phyloP scores from a whole-genome alignment of 1,140 invertebrate species.

The Spodoptera frugiperda region DNA sequence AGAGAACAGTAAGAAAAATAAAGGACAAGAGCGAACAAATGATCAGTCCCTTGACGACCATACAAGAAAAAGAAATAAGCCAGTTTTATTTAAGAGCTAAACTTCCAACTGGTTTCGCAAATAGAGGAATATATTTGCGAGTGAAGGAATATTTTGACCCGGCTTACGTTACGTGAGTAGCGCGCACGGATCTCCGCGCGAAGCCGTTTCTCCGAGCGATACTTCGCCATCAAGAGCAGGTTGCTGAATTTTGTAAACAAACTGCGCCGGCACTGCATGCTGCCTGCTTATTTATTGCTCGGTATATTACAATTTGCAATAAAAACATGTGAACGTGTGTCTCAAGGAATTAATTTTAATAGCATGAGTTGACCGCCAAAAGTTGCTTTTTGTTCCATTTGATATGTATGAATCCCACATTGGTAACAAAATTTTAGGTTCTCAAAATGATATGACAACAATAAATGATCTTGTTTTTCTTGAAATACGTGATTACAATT shows the following conservation, averaged over 20 bases:
- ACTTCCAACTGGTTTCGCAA: slow-evolving; percentile 30
- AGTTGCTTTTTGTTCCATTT: no score
- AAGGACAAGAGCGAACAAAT: slow-evolving; percentile 34
- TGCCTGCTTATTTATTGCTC: background rate
- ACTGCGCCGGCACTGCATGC: background rate
- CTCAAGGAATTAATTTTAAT: no score
- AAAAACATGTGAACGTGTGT: no score
- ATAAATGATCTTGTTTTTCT: no score
- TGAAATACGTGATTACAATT: no score
- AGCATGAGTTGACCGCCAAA: no score
- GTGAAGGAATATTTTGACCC: background rate
- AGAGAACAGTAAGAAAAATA: slow-evolving; percentile 22
- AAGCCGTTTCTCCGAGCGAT: slow-evolving; percentile 4
- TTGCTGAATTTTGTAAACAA: background rate
- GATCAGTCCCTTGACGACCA: slow-evolving; percentile 29
- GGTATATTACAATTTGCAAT: background rate
- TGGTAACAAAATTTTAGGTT: no score
- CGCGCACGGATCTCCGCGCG: slow-evolving; percentile 22
- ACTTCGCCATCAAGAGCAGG: background rate
- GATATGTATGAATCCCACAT: no score
- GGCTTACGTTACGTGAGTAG: background rate
- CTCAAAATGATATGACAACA: no score
- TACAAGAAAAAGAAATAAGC: slow-evolving; percentile 21
- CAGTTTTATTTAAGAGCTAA: slow-evolving; percentile 38
- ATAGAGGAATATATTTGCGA: slow-evolving; percentile 15